phyloP scores from a whole-genome alignment of 2,888 invertebrate genomes.

The Agonopterix subpropinquella region DNA sequence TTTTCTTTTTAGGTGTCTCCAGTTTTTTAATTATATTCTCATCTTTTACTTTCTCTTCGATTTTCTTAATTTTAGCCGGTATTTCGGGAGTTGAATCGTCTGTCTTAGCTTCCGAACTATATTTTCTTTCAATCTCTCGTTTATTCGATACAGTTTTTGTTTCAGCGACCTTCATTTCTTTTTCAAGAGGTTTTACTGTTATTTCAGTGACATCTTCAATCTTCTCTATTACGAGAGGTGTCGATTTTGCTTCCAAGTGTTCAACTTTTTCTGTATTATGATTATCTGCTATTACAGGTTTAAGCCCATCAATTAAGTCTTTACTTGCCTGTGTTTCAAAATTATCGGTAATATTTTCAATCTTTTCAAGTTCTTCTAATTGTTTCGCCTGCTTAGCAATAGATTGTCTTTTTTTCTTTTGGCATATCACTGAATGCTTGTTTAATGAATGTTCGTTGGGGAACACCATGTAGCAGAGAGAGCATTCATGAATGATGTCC shows the following conservation, averaged over 20 bases:
- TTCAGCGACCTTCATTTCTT: neutral
- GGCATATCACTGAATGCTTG: constrained; percentile 58
- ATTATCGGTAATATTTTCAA: constrained; percentile 11
- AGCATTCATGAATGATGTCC: constrained; percentile 71
- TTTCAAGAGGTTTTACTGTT: constrained; percentile 5
- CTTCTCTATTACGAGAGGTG: constrained; percentile 8
- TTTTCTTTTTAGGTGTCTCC: constrained; percentile 45
- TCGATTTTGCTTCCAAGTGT: neutral
- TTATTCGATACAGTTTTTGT: constrained; percentile 4
- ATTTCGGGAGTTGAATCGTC: constrained; percentile 14
- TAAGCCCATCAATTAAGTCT: constrained; percentile 11
- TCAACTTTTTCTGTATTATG: neutral
- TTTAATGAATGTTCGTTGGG: constrained; percentile 68
- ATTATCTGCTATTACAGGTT: constrained; percentile 6
- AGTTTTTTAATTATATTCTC: constrained; percentile 19
- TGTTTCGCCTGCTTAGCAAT: constrained; percentile 33
- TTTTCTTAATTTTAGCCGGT: constrained; percentile 27
- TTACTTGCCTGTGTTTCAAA: constrained; percentile 14
- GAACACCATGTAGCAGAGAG: constrained; percentile 71
- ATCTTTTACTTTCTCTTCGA: constrained; percentile 20
- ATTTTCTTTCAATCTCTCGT: constrained; percentile 5
- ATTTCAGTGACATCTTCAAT: constrained; percentile 13
- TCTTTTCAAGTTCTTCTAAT: constrained; percentile 16
- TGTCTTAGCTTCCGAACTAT: constrained; percentile 9
- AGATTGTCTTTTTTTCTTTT: constrained; percentile 58